Base-by-base conservation (phyloP, 2,797 vertebrate species). In the Microcaecilia unicolor region DNA sequence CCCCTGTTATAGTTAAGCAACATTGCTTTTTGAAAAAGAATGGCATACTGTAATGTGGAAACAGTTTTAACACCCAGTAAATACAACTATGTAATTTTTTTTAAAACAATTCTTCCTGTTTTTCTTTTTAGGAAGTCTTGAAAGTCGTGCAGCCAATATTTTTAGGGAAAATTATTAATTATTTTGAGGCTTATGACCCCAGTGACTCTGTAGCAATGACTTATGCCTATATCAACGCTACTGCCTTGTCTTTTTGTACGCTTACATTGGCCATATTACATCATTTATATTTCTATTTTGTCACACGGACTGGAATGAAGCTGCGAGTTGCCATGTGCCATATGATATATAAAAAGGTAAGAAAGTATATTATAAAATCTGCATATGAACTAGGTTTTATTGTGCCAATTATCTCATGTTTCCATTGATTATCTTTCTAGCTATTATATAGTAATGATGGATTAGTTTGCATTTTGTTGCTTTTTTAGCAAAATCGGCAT, bases 281-380 rank as follows among this genome's bases (percentile, higher is more conserved):
- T 12, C 91, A 97, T 23, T 51, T 94, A 3, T 92, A 91, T 69
- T 97, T 90, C 48, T 94, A 89, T 31, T 70, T 86, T 0, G 84
- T 92, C 4, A 85, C 76, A 43, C 78, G 87, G 19, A 64, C 54
- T 3, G 93, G 92, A 55, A 97, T 97, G 93, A 90, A 72, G 75
- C 72, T 91, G 3, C 63, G 93, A 18, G 76, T 98, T 5, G 93
- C 93, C 18, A 74, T 93, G 76, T 96, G 93, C 39, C 92, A 96
- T 53, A 87, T 98, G 83, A 94, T 98, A 53, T 96, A 92, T 67
- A 80, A 52, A 24, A 98, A 98, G 92, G 93, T 95, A 36, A 62
- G 81, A 45, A n/a, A n/a, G n/a, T n/a, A n/a, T n/a, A n/a, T n/a
- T n/a, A n/a, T n/a, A n/a, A n/a, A n/a, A n/a, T n/a, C n/a, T n/a